phyloP scores from a whole-genome alignment of 2,797 vertebrate species.

The Arnoldichthys spilopterus region DNA sequence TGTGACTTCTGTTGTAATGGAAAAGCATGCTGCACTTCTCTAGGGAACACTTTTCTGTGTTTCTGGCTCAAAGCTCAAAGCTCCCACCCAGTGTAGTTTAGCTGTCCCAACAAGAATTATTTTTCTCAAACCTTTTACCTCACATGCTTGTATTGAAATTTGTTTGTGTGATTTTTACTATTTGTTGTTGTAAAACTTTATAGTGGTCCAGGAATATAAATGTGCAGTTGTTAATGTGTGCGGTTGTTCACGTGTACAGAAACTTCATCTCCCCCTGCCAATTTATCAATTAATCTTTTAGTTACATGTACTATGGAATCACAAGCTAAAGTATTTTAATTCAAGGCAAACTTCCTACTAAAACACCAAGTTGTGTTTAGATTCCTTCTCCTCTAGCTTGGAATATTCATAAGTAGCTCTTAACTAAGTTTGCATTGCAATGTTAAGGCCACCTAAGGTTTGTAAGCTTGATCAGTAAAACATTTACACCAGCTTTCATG shows the following conservation, averaged over 20 bases:
- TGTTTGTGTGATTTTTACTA: too few relatives aligned
- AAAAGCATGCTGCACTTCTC: not conserved
- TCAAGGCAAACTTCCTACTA: not conserved
- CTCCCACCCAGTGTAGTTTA: not conserved
- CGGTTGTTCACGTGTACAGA: too few relatives aligned
- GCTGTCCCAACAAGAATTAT: too few relatives aligned
- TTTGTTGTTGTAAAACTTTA: too few relatives aligned
- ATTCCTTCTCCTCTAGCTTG: not conserved
- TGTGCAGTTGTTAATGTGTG: too few relatives aligned
- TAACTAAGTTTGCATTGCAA: not conserved
- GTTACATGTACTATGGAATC: too few relatives aligned
- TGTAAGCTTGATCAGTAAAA: not conserved
- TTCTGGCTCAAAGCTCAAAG: not conserved
- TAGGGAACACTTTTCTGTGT: not conserved
- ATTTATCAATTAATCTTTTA: too few relatives aligned
- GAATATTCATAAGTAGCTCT: not conserved
- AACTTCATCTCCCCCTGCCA: too few relatives aligned
- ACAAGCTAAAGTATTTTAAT: too few relatives aligned
- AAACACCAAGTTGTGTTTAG: not conserved
- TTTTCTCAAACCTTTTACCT: too few relatives aligned
- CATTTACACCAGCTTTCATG: not conserved
- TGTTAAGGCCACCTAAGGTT: not conserved
- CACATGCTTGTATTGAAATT: too few relatives aligned
- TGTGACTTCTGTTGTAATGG: slow-evolving; percentile 15
- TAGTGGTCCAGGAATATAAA: too few relatives aligned